Percentiles rank a stretch among this genome's conserved stretches.
Conservation (phyloP, 2,113 vertebrate genomes). For the Morone saxatilis region DNA sequence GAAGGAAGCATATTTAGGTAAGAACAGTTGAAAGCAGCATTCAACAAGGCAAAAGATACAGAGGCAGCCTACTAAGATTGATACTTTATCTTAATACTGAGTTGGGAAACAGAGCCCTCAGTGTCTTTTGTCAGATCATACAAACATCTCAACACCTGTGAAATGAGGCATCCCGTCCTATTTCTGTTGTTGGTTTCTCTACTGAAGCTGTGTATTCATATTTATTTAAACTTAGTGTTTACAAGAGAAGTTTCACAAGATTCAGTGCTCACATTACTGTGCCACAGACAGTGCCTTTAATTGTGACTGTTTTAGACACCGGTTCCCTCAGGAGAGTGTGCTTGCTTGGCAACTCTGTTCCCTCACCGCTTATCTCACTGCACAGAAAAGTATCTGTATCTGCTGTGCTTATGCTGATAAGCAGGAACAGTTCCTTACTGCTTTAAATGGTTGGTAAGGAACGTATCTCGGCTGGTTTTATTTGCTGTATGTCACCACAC, state of each 20-base stretch:
- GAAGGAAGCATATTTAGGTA: too few relatives aligned
- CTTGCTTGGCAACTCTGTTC: slow-evolving; percentile 36
- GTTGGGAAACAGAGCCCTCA: too few relatives aligned
- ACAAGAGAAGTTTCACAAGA: not conserved
- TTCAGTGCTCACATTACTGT: not conserved
- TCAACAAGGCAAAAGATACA: too few relatives aligned
- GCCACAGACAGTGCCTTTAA: not conserved
- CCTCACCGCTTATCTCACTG: slow-evolving; percentile 39
- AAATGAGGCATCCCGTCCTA: too few relatives aligned
- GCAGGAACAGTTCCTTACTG: slow-evolving; percentile 19
- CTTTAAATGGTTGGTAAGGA: not conserved
- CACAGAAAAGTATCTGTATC: slow-evolving; percentile 32
- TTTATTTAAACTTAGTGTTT: not conserved
- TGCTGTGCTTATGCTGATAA: slow-evolving; percentile 19
- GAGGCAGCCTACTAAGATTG: too few relatives aligned
- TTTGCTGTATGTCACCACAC: not conserved
- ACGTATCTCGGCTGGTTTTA: not conserved
- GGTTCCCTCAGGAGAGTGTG: not conserved
- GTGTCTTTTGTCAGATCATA: too few relatives aligned
- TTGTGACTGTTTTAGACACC: slow-evolving; percentile 10
- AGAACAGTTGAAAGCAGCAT: too few relatives aligned
- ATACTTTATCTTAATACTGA: too few relatives aligned
- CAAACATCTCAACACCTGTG: too few relatives aligned
- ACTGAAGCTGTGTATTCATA: not conserved
- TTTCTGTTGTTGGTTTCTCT: not conserved